A percentile compares a stretch with the other conserved stretches of the same genome.
Conservation (phyloP, 2,113 vertebrate species). For the Apteryx mantelli region DNA sequence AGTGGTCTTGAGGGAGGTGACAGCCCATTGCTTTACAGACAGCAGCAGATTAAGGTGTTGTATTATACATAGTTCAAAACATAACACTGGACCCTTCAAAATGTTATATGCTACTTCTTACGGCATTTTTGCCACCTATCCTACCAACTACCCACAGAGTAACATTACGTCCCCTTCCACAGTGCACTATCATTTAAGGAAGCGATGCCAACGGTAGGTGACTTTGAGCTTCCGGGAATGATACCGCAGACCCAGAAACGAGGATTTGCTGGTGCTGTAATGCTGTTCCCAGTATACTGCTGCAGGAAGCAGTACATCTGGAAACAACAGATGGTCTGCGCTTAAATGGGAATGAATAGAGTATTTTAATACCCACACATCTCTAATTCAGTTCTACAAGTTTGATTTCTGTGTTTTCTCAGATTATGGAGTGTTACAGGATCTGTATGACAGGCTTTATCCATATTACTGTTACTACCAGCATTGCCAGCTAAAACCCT, state of each 20-base stretch:
- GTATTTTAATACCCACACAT: constrained; percentile 78
- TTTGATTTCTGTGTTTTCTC: constrained; percentile 75
- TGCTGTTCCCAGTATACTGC: constrained; percentile 39
- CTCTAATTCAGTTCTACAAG: constrained; percentile 77
- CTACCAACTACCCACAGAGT: not conserved
- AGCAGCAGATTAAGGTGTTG: constrained; percentile 73
- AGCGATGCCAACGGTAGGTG: not conserved
- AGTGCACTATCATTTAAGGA: not conserved
- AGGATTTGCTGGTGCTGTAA: constrained; percentile 35
- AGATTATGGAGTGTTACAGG: constrained; percentile 73
- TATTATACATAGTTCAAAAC: constrained; percentile 21
- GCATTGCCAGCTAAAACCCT: constrained; percentile 54
- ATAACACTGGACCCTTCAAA: constrained; percentile 28
- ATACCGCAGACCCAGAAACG: constrained; percentile 20
- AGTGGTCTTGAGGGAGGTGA: constrained; percentile 80
- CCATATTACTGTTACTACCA: constrained; percentile 62
- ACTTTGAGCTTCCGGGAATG: constrained; percentile 40
- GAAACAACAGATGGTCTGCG: constrained; percentile 81
- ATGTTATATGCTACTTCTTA: not conserved
- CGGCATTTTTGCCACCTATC: constrained; percentile 23
- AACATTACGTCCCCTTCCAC: not conserved
- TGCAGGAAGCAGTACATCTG: constrained; percentile 78
- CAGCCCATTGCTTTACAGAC: constrained; percentile 75
- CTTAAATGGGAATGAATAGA: constrained; percentile 75
- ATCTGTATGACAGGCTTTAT: constrained; percentile 68